phyloP scores from a whole-genome alignment of 2,797 vertebrate genomes.

The Lerista edwardsae region DNA sequence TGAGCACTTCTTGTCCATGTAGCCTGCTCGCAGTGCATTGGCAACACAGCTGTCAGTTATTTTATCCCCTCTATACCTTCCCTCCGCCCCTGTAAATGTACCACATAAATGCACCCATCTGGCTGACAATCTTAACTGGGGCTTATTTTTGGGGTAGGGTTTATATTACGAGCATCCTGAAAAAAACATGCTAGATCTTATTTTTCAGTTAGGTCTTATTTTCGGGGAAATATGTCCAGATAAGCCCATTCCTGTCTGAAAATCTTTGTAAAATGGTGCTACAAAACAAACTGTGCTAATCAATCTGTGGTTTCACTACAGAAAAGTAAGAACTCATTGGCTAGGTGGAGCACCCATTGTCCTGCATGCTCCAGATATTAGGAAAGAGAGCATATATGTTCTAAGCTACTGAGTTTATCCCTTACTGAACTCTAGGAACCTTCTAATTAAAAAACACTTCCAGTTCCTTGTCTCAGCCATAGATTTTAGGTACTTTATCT shows the following conservation, averaged over 20 bases:
- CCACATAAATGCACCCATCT: too few relatives aligned
- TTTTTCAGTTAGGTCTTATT: too few relatives aligned
- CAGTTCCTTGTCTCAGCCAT: neutral
- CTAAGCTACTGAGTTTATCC: neutral
- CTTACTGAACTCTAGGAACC: neutral
- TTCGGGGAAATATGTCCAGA: neutral
- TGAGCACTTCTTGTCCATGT: too few relatives aligned
- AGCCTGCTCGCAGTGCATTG: too few relatives aligned
- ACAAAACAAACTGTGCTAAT: neutral
- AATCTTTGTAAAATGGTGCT: neutral
- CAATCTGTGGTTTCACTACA: neutral
- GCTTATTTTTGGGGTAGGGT: too few relatives aligned
- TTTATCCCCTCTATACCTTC: too few relatives aligned
- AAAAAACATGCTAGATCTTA: too few relatives aligned
- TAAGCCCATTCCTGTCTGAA: neutral
- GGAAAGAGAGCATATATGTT: neutral
- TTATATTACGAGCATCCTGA: too few relatives aligned
- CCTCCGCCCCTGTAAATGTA: too few relatives aligned
- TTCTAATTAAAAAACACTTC: neutral
- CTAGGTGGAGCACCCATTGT: neutral
- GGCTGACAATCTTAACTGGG: too few relatives aligned
- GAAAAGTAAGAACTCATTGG: too few relatives aligned
- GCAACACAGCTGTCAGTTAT: too few relatives aligned
- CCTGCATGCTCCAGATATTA: neutral
- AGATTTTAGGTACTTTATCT: neutral